Evolutionary conservation across 2,888 invertebrate species (phyloP).

Genomic region (Drosophila lacicola): DNA sequence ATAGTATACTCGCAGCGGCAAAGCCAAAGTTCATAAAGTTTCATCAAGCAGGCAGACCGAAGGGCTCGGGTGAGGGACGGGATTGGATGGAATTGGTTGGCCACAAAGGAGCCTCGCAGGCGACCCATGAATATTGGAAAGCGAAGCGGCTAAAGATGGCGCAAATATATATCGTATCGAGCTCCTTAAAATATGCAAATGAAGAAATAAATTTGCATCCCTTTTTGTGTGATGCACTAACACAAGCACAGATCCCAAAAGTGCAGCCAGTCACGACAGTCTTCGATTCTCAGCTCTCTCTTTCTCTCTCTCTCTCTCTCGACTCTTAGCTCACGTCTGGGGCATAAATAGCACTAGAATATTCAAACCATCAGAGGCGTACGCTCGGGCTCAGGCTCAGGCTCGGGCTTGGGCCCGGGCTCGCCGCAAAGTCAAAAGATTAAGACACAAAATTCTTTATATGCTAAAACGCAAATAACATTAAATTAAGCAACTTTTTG

Average conservation of each 20-base stretch:
- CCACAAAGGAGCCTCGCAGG: slow-evolving; percentile 33
- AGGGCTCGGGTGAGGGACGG: slow-evolving; percentile 23
- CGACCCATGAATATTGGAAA: slow-evolving; percentile 63
- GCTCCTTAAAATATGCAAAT: slow-evolving; percentile 85
- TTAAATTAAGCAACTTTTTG: slow-evolving; percentile 84
- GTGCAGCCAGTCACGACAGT: slow-evolving; percentile 62
- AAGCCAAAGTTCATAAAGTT: slow-evolving; percentile 78
- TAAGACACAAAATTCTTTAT: slow-evolving; percentile 85
- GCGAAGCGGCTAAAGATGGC: slow-evolving; percentile 56
- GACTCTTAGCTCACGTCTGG: slow-evolving; percentile 68
- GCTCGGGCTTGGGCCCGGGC: slow-evolving; percentile 17
- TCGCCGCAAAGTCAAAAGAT: slow-evolving; percentile 81
- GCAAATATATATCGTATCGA: slow-evolving; percentile 79
- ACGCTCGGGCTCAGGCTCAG: slow-evolving; percentile 11
- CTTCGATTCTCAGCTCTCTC: slow-evolving; percentile 12
- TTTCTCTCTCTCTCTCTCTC: not conserved
- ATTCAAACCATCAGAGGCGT: slow-evolving; percentile 68
- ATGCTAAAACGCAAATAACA: slow-evolving; percentile 85
- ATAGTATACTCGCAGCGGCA: slow-evolving; percentile 66
- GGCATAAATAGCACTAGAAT: slow-evolving; percentile 81
- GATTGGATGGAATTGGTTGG: slow-evolving; percentile 10
- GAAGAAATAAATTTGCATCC: slow-evolving; percentile 85
- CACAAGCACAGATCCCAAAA: slow-evolving; percentile 39
- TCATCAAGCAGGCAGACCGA: slow-evolving; percentile 58
- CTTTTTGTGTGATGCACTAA: slow-evolving; percentile 67